These are phyloP conservation scores for Meda fulgida DNA, from an alignment of 2,797 vertebrate species.

Conservation along the genomic window DNA sequence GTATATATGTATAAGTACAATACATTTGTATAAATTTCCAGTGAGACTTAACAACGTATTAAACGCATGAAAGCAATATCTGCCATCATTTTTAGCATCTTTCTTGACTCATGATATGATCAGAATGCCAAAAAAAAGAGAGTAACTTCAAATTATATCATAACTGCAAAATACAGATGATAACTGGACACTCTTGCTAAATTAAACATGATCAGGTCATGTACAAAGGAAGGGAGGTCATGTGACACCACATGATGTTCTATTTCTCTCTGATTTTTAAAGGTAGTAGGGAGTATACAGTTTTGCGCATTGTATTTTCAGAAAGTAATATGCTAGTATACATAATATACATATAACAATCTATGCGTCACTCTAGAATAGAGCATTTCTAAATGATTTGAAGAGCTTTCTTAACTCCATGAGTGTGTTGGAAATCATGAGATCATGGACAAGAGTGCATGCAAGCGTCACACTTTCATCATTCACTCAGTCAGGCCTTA, in stretches of 20 bases:
- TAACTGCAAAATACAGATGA: neutral
- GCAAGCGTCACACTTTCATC: conserved; percentile 62
- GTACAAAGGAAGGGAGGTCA: neutral
- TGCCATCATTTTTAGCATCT: too few species aligned
- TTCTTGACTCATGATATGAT: too few species aligned
- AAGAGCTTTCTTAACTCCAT: neutral
- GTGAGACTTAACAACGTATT: too few species aligned
- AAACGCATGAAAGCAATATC: too few species aligned
- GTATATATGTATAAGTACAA: too few species aligned
- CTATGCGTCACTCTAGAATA: neutral
- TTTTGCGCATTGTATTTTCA: neutral
- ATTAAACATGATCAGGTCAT: neutral
- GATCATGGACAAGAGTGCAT: conserved; percentile 77
- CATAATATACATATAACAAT: neutral
- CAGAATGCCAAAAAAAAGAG: too few species aligned
- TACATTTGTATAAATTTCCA: too few species aligned
- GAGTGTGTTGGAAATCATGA: conserved; percentile 34
- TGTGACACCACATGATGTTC: conserved; percentile 1
- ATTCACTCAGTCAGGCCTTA: conserved; percentile 56
- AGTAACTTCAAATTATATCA: too few species aligned
- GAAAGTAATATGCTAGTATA: neutral
- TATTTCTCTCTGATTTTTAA: neutral
- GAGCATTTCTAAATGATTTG: neutral
- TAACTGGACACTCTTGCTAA: neutral
- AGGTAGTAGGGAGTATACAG: neutral